Evolutionary conservation across 2,888 invertebrate genomes (phyloP), one percentile per base, ranked within the genome.

Genomic region (Eumacrocentrus americanus): DNA sequence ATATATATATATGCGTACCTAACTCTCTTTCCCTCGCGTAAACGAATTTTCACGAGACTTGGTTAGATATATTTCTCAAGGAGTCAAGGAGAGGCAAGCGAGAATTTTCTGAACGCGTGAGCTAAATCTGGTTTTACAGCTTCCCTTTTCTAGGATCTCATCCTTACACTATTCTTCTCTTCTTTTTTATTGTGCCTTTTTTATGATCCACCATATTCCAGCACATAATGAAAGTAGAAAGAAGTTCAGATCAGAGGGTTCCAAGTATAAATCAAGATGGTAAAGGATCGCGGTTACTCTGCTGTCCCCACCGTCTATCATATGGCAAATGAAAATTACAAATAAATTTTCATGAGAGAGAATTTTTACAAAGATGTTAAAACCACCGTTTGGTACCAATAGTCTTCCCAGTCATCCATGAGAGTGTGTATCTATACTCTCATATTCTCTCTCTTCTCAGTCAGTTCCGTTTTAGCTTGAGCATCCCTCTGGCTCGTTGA

Each of bases 401-500:
- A n/a, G n/a, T n/a, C n/a, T n/a, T n/a, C n/a, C n/a, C n/a, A n/a
- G n/a, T n/a, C n/a, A n/a, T n/a, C n/a, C n/a, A n/a, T n/a, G n/a
- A n/a, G n/a, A n/a, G n/a, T n/a, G n/a, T n/a, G 29, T 29, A 6
- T 29, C 9, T 29, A 29, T 29, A 29, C 9, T 9, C 29, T 29
- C 29, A 29, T 29, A 29, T 29, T 29, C 9, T 29, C 29, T 29
- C 9, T 29, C 9, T 4, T 29, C 29, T 9, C 12, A 20, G 20
- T 37, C 22, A 22, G 22, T 55, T 58, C 44, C 34, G 20, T 42
- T 44, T 44, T 23, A 29, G 29, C 29, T 58, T 25, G 34, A 12
- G 35, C 34, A 37, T 11, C 9, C 47, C n/a, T 25, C 11, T 11
- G 23, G 29, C 60, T 50, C 42, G 50, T 55, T 54, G 60, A 60